Percentiles rank a stretch among this genome's conserved stretches.
Conservation (phyloP, 2,888 invertebrate genomes). For the Malthinus seriepunctatus region DNA sequence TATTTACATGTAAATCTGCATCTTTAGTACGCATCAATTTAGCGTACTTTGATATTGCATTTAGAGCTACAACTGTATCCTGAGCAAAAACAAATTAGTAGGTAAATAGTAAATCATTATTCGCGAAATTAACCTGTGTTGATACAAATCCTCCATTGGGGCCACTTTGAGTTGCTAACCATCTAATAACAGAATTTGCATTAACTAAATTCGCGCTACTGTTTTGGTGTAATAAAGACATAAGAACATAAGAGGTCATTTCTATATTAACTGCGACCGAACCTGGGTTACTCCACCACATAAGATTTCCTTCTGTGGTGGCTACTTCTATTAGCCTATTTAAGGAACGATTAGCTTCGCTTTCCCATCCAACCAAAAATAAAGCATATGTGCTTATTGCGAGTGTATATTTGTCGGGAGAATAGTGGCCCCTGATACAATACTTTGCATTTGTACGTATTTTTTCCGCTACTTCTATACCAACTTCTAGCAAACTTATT, state of each 20-base stretch:
- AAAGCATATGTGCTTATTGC: slow-evolving; percentile 60
- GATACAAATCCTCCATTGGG: slow-evolving; percentile 73
- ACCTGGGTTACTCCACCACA: slow-evolving; percentile 60
- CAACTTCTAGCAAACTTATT: slow-evolving; percentile 65
- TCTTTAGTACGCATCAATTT: slow-evolving; percentile 52
- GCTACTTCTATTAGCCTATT: slow-evolving; percentile 53
- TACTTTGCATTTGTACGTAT: slow-evolving; percentile 62
- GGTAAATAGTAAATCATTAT: background rate
- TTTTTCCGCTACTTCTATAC: slow-evolving; percentile 56
- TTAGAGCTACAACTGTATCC: slow-evolving; percentile 65
- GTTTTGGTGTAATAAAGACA: slow-evolving; percentile 60
- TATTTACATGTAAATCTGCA: slow-evolving; percentile 54
- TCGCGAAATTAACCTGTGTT: slow-evolving; percentile 62
- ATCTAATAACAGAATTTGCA: slow-evolving; percentile 67
- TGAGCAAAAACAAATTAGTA: slow-evolving; percentile 38
- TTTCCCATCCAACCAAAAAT: slow-evolving; percentile 54
- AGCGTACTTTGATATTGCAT: slow-evolving; percentile 63
- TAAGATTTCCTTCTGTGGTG: slow-evolving; percentile 52
- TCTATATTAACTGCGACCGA: slow-evolving; percentile 66
- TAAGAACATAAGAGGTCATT: slow-evolving; percentile 68
- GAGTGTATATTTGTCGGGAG: slow-evolving; percentile 57
- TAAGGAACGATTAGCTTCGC: slow-evolving; percentile 53
- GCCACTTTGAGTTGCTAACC: slow-evolving; percentile 72
- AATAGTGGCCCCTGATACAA: slow-evolving; percentile 56
- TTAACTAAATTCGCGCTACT: slow-evolving; percentile 58